Percentiles rank a stretch among this genome's conserved stretches.
phyloP scores from a whole-genome alignment of 1,140 invertebrate species.

The Hyles euphorbiae region DNA sequence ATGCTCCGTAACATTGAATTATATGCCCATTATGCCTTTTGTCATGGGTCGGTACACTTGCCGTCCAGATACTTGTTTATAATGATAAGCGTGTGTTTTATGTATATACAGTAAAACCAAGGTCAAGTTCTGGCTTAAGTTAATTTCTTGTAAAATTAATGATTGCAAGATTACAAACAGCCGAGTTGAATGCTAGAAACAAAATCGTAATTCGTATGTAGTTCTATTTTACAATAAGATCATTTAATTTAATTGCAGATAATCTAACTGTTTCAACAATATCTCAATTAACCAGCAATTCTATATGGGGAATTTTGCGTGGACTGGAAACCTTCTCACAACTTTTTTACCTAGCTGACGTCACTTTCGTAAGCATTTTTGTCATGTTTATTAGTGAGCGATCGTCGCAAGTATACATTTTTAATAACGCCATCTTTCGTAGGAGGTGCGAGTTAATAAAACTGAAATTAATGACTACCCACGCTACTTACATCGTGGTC shows the following conservation, averaged over 20 bases:
- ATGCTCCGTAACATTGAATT: no score
- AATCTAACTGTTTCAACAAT: slow-evolving; percentile 36
- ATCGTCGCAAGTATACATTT: not conserved
- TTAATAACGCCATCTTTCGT: slow-evolving; percentile 3
- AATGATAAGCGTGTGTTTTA: no score
- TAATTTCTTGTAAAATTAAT: no score
- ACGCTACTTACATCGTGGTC: slow-evolving; percentile 83
- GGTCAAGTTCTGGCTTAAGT: no score
- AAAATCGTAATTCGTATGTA: no score
- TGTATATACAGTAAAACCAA: no score
- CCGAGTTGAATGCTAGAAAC: no score
- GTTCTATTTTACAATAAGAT: not conserved
- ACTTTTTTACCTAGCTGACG: slow-evolving; percentile 73
- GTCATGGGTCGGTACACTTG: no score
- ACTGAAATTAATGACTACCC: slow-evolving; percentile 79
- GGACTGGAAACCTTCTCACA: slow-evolving; percentile 89
- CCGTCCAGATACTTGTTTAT: no score
- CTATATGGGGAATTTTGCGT: slow-evolving; percentile 86
- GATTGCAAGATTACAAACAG: no score
- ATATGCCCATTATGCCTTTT: no score
- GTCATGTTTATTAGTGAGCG: no score
- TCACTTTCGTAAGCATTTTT: slow-evolving; percentile 39
- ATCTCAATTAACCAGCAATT: slow-evolving; percentile 56
- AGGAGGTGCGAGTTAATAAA: slow-evolving; percentile 47
- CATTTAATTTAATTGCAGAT: slow-evolving; percentile 32